Evolutionary conservation across 2,113 vertebrate genomes (phyloP), one percentile per base, ranked within the genome.

Genomic region (Paralichthys olivaceus): DNA sequence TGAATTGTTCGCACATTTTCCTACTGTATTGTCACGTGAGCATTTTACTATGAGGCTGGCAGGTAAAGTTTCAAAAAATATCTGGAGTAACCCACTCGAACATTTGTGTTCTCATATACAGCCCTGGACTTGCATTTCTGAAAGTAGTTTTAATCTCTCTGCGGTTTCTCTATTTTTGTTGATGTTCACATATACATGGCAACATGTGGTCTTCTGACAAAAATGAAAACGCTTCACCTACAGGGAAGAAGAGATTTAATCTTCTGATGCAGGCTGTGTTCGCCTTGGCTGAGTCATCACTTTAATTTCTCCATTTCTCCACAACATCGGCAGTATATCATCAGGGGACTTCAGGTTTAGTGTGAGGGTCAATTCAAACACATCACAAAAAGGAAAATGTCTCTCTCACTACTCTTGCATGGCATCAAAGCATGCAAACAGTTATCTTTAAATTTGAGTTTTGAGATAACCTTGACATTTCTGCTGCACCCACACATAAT

Each of bases 161-260:
- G 23, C 19, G 4, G 29, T 25, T 32, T 43, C 43, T 66, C 2
- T 63, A 12, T 26, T 68, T 54, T 57, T 7, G 15, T 65, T 74
- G 54, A 29, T 68, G 23, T 34, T 51, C 4, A 37, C 4, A 47
- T 22, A 54, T 23, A 6, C 19, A 29, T 49, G 15, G 0, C 53
- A 68, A 75, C 2, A 3, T 19, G n/a, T 26, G 9, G 17, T 75
- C 26, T 60, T 45, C 29, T 56, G 56, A 51, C 5, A 12, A n/a
- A 57, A 22, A 37, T 47, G 54, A 63, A 47, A 43, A 32, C 1
- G 8, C 4, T 22, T 64, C 22, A 61, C 17, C 8, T 14, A 20
- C 34, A 62, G 34, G 53, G 14, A 74, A 25, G 47, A 78, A 72
- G 40, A 22, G 12, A 51, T 53, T 13, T 26, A 43, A 72, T 68